Evolutionary conservation across 2,113 vertebrate genomes (phyloP).

Genomic region (Anolis sagrei): DNA sequence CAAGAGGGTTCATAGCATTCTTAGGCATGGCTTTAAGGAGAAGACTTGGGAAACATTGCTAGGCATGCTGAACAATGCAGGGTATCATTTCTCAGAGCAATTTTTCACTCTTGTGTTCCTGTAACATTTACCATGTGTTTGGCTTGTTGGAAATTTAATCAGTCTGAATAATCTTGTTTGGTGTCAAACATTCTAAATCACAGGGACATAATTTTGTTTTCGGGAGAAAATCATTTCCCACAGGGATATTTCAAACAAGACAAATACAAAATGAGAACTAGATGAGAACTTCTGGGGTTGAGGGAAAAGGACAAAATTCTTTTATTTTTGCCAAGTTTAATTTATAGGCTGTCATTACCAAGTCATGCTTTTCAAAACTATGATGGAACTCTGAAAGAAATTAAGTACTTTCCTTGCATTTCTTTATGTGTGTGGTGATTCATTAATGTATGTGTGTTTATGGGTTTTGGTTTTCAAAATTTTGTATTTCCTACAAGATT

Average conservation of each 20-base stretch:
- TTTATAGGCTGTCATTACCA: conserved; percentile 45
- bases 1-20: background rate
- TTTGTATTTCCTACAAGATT: background rate
- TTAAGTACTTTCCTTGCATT: background rate
- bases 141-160: conserved; percentile 70
- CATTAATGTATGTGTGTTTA: background rate
- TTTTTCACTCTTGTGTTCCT: conserved; percentile 55
- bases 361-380: conserved; percentile 46
- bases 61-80: conserved; percentile 21
- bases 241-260: conserved; percentile 58
- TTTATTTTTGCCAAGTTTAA: conserved; percentile 65
- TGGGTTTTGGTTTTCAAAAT: too few relatives aligned
- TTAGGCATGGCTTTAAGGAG: conserved; percentile 26
- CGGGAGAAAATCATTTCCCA: conserved; percentile 61
- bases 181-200: conserved; percentile 71
- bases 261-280: conserved; percentile 67
- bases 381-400: conserved; percentile 43
- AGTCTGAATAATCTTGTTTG: conserved; percentile 70
- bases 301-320: conserved; percentile 55
- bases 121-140: conserved; percentile 63
- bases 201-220: conserved; percentile 63
- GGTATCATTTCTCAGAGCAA: conserved; percentile 26
- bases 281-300: conserved; percentile 51
- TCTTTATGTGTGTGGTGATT: background rate
- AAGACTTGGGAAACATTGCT: conserved; percentile 17